phyloP scores from a whole-genome alignment of 1,140 invertebrate species.

The Rhizoglyphus robini region DNA sequence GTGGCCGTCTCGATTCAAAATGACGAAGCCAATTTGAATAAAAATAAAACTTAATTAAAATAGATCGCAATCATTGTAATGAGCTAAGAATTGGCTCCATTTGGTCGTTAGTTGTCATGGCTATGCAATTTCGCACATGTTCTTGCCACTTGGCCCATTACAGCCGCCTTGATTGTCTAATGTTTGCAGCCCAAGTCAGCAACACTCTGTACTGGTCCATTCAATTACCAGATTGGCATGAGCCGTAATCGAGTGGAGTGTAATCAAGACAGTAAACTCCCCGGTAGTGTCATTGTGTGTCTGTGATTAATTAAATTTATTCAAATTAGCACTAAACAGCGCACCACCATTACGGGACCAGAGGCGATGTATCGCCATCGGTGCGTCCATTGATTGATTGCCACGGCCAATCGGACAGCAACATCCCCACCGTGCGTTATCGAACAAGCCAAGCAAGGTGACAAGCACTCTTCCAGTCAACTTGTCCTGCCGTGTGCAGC shows the following conservation, averaged over 20 bases:
- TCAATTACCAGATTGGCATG: not conserved
- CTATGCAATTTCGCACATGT: too few species aligned
- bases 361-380: not conserved
- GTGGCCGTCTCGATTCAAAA: too few species aligned
- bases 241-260: not conserved
- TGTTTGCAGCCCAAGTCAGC: too few species aligned
- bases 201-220: too few species aligned
- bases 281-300: not conserved
- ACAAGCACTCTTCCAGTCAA: not conserved
- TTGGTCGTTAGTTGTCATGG: too few species aligned
- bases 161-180: too few species aligned
- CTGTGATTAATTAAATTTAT: slow-evolving; percentile 11
- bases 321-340: slow-evolving; percentile 6
- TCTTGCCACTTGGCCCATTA: too few species aligned
- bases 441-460: not conserved
- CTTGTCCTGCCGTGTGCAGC: too few species aligned
- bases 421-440: not conserved
- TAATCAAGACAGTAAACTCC: not conserved
- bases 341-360: not conserved
- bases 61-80: too few species aligned
- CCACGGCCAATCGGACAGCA: not conserved
- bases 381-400: not conserved
- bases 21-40: too few species aligned
- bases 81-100: too few species aligned
- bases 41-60: too few species aligned